A percentile compares a stretch with the other conserved stretches of the same genome.
phyloP scores from a whole-genome alignment of 2,113 vertebrate genomes.

The Dipodomys merriami region DNA sequence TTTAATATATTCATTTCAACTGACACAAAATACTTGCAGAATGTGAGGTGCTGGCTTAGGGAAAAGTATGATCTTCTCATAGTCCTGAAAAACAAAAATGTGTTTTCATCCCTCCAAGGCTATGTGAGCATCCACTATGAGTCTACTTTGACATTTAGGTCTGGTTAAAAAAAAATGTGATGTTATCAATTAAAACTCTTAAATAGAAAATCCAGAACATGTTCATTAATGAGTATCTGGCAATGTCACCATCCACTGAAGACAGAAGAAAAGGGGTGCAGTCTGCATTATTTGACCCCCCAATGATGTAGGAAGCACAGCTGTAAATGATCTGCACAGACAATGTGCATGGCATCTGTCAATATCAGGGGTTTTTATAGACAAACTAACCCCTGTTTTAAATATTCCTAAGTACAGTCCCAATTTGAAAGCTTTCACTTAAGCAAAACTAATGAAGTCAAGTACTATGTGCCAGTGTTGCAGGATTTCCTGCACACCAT shows the following conservation, averaged over 20 bases:
- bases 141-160: neutral
- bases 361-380: conserved; percentile 55
- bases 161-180: conserved; percentile 51
- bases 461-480: neutral
- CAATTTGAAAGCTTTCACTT: conserved; percentile 34
- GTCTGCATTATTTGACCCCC: conserved; percentile 64
- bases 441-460: conserved; percentile 6
- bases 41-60: conserved; percentile 11
- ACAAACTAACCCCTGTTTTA: neutral
- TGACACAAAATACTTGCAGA: neutral
- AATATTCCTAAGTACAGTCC: conserved; percentile 9
- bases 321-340: conserved; percentile 46
- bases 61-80: neutral
- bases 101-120: neutral
- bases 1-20: neutral
- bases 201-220: conserved; percentile 57
- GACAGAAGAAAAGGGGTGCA: conserved; percentile 55
- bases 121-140: conserved; percentile 3
- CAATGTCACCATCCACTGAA: conserved; percentile 63
- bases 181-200: conserved; percentile 65
- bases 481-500: neutral
- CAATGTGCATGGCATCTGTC: conserved; percentile 42
- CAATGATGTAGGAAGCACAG: conserved; percentile 60
- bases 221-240: conserved; percentile 66
- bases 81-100: conserved; percentile 43